A percentile compares a stretch with the other conserved stretches of the same genome.
phyloP scores from a whole-genome alignment of 2,797 vertebrate genomes.

The Chelonia mydas region DNA sequence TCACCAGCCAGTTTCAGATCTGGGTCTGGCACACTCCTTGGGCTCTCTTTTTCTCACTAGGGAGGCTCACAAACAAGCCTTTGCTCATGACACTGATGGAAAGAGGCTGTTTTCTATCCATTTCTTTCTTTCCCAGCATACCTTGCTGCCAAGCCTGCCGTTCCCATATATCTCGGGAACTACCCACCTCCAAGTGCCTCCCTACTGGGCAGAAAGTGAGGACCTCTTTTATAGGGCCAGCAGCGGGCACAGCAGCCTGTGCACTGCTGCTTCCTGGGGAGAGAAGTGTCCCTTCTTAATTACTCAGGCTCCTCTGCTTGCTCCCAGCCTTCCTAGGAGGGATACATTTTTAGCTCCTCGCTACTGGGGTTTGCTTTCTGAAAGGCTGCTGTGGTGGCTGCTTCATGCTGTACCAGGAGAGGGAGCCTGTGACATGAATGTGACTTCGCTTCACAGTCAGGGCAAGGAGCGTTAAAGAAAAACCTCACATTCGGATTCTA shows the following conservation, averaged over 20 bases:
- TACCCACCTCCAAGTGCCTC: neutral
- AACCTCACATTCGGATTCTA: neutral
- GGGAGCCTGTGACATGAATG: neutral
- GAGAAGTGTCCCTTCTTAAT: neutral
- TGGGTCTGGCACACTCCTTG: neutral
- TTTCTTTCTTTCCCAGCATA: neutral
- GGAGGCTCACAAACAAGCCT: neutral
- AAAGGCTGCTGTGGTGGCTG: neutral
- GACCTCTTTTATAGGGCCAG: neutral
- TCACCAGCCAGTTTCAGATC: neutral
- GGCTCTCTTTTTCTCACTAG: neutral
- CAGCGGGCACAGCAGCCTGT: accelerated
- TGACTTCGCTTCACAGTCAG: neutral
- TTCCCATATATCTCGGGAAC: neutral
- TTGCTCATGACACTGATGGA: neutral
- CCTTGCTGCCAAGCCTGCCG: neutral
- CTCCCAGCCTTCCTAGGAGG: neutral
- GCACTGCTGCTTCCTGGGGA: neutral
- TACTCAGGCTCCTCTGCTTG: neutral
- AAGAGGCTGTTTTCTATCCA: neutral
- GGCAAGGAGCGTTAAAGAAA: neutral
- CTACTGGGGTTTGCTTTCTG: neutral
- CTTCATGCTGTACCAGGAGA: neutral
- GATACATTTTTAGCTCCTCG: neutral
- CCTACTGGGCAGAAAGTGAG: neutral